Conservation (phyloP, 2,113 vertebrate species). For the Paradoxurus hermaphroditus region DNA sequence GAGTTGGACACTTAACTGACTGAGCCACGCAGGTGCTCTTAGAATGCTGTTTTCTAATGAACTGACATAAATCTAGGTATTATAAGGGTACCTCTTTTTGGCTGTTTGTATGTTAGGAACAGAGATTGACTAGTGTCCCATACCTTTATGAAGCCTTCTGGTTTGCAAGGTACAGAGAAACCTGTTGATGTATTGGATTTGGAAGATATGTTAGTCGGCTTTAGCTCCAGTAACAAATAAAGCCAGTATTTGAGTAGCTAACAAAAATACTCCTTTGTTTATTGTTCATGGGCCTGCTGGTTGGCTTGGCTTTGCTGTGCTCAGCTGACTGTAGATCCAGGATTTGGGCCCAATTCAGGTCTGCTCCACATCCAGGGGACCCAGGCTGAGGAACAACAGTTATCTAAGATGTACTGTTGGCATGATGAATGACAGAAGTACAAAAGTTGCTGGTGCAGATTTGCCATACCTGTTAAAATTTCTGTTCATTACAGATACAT, state of each 20-base stretch:
- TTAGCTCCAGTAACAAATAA: conserved; percentile 21
- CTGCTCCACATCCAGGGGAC: neutral
- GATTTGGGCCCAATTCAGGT: neutral
- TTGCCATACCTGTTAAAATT: neutral
- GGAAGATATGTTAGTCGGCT: neutral
- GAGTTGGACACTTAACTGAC: too few species aligned
- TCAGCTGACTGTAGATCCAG: neutral
- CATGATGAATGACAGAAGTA: neutral
- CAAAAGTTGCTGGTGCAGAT: neutral
- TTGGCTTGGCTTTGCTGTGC: neutral
- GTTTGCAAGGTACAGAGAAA: conserved; percentile 16
- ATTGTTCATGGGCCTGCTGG: neutral
- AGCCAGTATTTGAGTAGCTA: neutral
- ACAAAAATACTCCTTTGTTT: conserved; percentile 20
- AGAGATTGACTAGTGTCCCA: neutral
- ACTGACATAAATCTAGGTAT: neutral
- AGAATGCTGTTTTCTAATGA: conserved; percentile 40
- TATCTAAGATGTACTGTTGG: neutral
- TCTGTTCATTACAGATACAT: neutral
- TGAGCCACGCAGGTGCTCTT: too few species aligned
- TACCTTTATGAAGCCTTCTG: neutral
- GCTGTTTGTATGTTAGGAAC: neutral
- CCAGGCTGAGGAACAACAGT: neutral
- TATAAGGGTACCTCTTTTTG: neutral
- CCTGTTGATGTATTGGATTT: neutral